Evolutionary conservation across 2,113 vertebrate genomes (phyloP).

Genomic region (human (Homo sapiens)): GRCh38 chr1:103240001-103240500

Average conservation of each 20-base stretch:
- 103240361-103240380: not conserved
- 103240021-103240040: not conserved
- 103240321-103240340: not conserved
- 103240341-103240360: not conserved
- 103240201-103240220: not conserved
- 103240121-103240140: not conserved
- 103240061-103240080: not conserved
- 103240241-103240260: not conserved
- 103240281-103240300: not conserved
- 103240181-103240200: not conserved
- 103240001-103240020: not conserved
- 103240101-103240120: not conserved
- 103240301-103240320: not conserved
- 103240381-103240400: not conserved
- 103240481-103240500: not conserved
- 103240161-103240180: not conserved
- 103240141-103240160: not conserved
- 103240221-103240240: not conserved
- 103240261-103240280: not conserved
- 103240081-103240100: not conserved
- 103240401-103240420: not conserved
- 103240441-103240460: not conserved
- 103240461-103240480: not conserved
- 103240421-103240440: not conserved
- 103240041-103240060: not conserved